phyloP scores from a whole-genome alignment of 2,113 vertebrate genomes.

The Phaetusa simplex region DNA sequence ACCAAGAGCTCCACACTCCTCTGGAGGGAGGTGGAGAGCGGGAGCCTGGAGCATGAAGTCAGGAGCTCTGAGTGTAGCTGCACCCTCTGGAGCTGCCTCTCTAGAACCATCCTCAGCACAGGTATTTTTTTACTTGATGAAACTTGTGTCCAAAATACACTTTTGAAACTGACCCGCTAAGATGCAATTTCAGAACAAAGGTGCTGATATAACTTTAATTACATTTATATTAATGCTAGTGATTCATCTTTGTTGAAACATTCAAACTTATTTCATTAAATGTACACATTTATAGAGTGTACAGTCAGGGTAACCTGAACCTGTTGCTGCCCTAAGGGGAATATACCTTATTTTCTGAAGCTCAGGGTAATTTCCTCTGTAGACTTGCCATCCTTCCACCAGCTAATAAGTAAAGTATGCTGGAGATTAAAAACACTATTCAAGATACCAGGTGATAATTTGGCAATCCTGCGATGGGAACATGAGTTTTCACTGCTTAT shows the following conservation, averaged over 20 bases:
- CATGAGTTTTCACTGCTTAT: constrained; percentile 8
- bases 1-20: background rate
- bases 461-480: constrained; percentile 10
- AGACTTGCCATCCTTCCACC: background rate
- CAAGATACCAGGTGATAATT: constrained; percentile 39
- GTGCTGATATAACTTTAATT: background rate
- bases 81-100: background rate
- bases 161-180: background rate
- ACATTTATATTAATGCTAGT: background rate
- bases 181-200: background rate
- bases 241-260: constrained; percentile 1
- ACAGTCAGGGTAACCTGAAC: background rate
- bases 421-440: constrained; percentile 36
- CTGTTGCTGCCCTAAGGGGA: constrained; percentile 15
- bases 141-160: background rate
- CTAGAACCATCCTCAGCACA: background rate
- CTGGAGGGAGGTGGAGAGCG: background rate
- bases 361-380: constrained; percentile 15
- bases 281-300: background rate
- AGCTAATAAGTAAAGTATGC: constrained; percentile 20
- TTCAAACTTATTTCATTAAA: constrained; percentile 3
- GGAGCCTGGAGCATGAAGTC: background rate
- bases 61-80: background rate
- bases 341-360: constrained; percentile 50
- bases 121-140: background rate